Base-by-base conservation (phyloP, 2,888 invertebrate species). In the Caenorhabditis macrosperma region DNA sequence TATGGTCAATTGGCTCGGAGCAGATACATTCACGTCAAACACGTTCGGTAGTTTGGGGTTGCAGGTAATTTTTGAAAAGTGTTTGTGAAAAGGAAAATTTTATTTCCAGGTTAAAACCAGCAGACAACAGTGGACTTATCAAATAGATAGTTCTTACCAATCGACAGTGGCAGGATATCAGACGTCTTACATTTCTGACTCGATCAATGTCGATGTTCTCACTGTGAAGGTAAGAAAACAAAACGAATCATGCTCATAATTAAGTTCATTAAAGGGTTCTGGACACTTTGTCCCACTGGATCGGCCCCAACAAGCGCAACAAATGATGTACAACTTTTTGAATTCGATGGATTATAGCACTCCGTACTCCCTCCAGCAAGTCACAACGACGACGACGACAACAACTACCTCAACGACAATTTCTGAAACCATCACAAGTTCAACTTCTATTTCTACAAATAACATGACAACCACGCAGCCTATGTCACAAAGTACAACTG, bases 251-350 rank as follows among this genome's bases (percentile, higher is more conserved):
- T 5, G 35, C 10, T 1, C 30, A 24, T 15, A 10, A 10, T 46
- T 28, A 1, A 35, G n/a, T 35, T 24, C 24, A 33, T 71, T 72
- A 30, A 30, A 81, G 78, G 84, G 84, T 30, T 78, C 84, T 10
- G 84, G 84, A 26, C 84, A 84, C 57, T 80, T 82, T 48, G 84
- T 84, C 0, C 82, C 84, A 22, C 74, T 81, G 12, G 84, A 84
- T 63, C 66, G 84, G 7, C 84, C 84, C 12, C 78, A 76, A 26
- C 78, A 78, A 60, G 79, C 82, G 6, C 78, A 77, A 5, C 84
- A 84, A 41, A 77, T 84, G 81, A 81, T 84, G 3, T 82, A 78
- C 61, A 84, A 84, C 50, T 82, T 71, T 60, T 46, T 84, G 3
- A 61, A 74, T 7, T 28, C 38, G 0, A 60, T 59, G 17, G 78